These are phyloP conservation scores for Andrena chrysosceles DNA, from an alignment of 2,888 invertebrate genomes.

Conservation along the genomic window DNA sequence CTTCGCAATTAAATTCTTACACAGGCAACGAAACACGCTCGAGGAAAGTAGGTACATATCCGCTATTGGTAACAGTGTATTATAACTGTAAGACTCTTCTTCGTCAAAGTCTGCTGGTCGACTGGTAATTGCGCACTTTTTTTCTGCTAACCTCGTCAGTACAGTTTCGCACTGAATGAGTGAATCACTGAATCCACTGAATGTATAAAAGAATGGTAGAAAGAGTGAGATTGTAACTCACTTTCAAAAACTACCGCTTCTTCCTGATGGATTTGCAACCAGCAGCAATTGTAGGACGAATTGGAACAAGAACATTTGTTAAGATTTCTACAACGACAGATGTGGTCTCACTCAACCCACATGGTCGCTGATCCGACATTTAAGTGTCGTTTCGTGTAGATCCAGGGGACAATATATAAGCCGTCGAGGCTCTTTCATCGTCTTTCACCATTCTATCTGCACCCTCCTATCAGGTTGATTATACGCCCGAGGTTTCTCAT, in stretches of 20 bases:
- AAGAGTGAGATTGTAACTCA: not conserved
- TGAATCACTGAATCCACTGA: too few relatives aligned
- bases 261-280: not conserved
- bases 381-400: conserved; percentile 44
- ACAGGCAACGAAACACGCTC: conserved; percentile 19
- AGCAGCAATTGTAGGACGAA: not conserved
- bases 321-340: conserved; percentile 33
- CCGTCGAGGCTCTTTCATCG: not conserved
- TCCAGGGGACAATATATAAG: conserved; percentile 27
- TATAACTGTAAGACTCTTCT: not conserved
- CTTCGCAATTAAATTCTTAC: conserved; percentile 74
- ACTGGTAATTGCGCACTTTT: not conserved
- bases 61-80: conserved; percentile 22
- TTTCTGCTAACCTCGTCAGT: not conserved
- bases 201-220: not conserved
- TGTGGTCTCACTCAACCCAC: conserved; percentile 51
- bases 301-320: conserved; percentile 24
- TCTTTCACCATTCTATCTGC: not conserved
- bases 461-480: conserved; percentile 18
- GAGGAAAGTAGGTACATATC: not conserved
- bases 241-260: not conserved
- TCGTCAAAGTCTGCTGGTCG: not conserved
- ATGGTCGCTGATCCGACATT: conserved; percentile 52
- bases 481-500: conserved; percentile 28
- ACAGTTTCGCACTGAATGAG: too few relatives aligned